Conservation (phyloP, 2,888 invertebrate species). For the Ischnura elegans region DNA sequence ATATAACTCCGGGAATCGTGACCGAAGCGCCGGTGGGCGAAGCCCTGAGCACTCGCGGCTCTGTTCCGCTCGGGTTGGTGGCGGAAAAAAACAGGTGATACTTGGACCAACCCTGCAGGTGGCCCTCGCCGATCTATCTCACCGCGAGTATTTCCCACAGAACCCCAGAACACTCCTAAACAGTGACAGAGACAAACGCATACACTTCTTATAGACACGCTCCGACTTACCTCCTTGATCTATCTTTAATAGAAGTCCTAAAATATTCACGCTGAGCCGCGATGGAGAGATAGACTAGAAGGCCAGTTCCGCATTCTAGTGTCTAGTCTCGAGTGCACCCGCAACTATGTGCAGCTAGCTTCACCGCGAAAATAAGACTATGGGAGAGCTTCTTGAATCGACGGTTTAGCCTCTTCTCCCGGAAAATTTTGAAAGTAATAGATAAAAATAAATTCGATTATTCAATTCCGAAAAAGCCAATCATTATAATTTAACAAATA, state of each 20-base stretch:
- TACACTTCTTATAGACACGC: background rate
- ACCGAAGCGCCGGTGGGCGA: background rate
- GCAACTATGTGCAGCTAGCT: background rate
- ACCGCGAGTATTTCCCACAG: background rate
- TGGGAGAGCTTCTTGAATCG: background rate
- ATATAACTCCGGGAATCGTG: constrained; percentile 1
- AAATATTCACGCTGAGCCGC: background rate
- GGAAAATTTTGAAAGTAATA: no score
- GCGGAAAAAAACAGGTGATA: constrained; percentile 3
- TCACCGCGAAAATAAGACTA: background rate
- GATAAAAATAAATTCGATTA: background rate
- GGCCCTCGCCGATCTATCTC: constrained; percentile 19
- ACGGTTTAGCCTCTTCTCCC: background rate
- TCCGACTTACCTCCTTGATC: background rate
- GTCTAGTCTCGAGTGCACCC: background rate
- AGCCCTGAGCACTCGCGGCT: background rate
- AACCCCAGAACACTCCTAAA: constrained; percentile 11
- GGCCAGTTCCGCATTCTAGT: background rate
- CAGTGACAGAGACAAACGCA: constrained; percentile 8
- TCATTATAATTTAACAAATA: no score
- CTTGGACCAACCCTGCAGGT: constrained; percentile 24
- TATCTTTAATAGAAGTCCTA: constrained; percentile 22
- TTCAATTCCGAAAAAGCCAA: no score
- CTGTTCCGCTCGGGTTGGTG: constrained; percentile 24
- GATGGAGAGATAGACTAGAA: background rate